Percentiles rank a stretch among this genome's conserved stretches.
Conservation (phyloP, 2,113 vertebrate species). For the Ptychochromis oligacanthus region DNA sequence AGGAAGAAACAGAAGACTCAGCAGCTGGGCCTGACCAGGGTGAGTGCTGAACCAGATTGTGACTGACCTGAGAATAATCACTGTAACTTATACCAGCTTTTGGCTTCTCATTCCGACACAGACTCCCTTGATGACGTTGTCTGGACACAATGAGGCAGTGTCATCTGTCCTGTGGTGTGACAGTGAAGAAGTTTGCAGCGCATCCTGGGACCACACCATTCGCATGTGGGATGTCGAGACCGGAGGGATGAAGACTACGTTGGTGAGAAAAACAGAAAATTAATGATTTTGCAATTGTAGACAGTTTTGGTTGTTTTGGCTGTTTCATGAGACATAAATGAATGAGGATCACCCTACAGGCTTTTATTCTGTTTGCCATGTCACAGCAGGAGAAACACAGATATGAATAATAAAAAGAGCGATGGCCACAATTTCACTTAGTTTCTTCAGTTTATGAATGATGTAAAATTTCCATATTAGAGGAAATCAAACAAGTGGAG, state of each 20-base stretch:
- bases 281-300: background rate
- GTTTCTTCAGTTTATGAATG: background rate
- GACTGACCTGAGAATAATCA: background rate
- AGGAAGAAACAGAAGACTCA: slow-evolving; percentile 98
- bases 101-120: slow-evolving; percentile 36
- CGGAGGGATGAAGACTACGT: slow-evolving; percentile 85
- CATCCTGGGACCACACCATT: slow-evolving; percentile 97
- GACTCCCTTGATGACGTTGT: slow-evolving; percentile 94
- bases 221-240: slow-evolving; percentile 92
- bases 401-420: background rate
- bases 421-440: background rate
- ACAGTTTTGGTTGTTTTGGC: background rate
- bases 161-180: slow-evolving; percentile 95
- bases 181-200: slow-evolving; percentile 91
- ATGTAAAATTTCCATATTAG: background rate
- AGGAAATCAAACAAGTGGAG: background rate
- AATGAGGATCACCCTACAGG: background rate
- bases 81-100: background rate
- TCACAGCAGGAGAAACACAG: background rate
- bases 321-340: background rate
- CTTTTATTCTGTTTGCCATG: background rate
- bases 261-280: slow-evolving; percentile 80
- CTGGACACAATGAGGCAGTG: slow-evolving; percentile 92
- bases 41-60: slow-evolving; percentile 51
- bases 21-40: slow-evolving; percentile 91